phyloP scores from a whole-genome alignment of 2,797 vertebrate species.

The Streptopelia turtur region DNA sequence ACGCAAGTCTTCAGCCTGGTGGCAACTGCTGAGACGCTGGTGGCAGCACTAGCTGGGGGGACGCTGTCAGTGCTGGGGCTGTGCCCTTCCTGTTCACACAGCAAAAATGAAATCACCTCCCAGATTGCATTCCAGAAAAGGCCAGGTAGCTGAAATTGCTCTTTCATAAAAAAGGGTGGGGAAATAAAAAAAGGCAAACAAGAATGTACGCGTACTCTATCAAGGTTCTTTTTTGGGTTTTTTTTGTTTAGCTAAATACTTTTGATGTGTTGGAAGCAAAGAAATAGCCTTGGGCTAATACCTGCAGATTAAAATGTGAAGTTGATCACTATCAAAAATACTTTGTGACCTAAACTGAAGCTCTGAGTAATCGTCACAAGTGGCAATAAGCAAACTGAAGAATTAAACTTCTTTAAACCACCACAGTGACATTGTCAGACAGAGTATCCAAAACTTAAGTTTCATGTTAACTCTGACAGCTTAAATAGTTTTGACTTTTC shows the following conservation, averaged over 20 bases:
- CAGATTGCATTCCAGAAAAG: constrained; percentile 4
- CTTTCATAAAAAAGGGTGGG: background rate
- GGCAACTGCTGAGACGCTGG: background rate
- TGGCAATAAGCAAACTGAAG: background rate
- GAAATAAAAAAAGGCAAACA: background rate
- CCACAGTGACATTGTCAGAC: background rate
- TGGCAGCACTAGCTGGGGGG: background rate
- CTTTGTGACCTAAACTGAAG: background rate
- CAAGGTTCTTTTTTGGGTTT: fast-evolving
- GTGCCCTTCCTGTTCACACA: background rate
- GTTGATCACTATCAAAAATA: background rate
- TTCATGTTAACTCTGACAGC: background rate
- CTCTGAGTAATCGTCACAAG: background rate
- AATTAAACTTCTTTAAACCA: background rate
- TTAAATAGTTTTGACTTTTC: background rate
- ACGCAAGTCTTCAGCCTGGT: background rate
- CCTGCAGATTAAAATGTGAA: background rate
- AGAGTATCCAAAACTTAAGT: background rate
- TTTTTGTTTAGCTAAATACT: background rate
- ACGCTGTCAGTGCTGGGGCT: background rate
- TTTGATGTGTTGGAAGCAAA: background rate
- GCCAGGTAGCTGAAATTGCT: background rate
- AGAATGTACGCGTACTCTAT: background rate
- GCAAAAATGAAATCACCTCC: background rate
- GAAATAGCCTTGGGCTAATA: background rate